Conservation (phyloP, 2,888 invertebrate genomes). For the Imbricaverruca yamaguchii region DNA sequence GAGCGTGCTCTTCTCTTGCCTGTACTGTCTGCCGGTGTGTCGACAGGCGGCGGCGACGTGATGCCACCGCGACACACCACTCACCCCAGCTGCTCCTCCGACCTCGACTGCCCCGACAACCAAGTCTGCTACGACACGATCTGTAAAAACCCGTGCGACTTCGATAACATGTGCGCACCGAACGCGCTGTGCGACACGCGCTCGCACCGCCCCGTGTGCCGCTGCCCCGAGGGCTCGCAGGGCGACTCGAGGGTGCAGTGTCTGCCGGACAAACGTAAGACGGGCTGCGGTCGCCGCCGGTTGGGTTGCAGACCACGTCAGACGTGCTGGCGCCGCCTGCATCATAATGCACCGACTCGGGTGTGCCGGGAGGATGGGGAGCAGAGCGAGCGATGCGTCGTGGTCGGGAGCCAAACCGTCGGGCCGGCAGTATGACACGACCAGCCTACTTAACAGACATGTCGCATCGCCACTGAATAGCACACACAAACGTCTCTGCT, state of each 20-base stretch:
- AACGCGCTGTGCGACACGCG: slow-evolving; percentile 70
- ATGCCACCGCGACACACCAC: neutral
- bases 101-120: slow-evolving; percentile 65
- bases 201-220: slow-evolving; percentile 62
- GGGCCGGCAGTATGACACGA: neutral
- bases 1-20: neutral
- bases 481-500: too few species aligned
- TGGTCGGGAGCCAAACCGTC: neutral
- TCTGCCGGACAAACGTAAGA: slow-evolving; percentile 21
- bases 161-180: slow-evolving; percentile 57
- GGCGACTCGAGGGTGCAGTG: slow-evolving; percentile 58
- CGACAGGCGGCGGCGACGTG: neutral
- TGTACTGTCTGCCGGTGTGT: neutral
- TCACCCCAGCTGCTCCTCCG: slow-evolving; percentile 56
- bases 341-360: too few species aligned
- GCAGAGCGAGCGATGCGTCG: too few species aligned
- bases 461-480: too few species aligned
- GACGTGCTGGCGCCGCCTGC: too few species aligned
- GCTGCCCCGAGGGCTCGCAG: slow-evolving; percentile 63
- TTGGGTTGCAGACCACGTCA: too few species aligned
- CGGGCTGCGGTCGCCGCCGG: neutral
- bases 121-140: slow-evolving; percentile 79
- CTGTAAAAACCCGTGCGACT: slow-evolving; percentile 31
- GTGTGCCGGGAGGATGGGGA: too few species aligned
- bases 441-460: too few species aligned